Evolutionary conservation across 2,888 invertebrate species (phyloP), one percentile per base, ranked within the genome.

Genomic region (Leptopilina syphax): DNA sequence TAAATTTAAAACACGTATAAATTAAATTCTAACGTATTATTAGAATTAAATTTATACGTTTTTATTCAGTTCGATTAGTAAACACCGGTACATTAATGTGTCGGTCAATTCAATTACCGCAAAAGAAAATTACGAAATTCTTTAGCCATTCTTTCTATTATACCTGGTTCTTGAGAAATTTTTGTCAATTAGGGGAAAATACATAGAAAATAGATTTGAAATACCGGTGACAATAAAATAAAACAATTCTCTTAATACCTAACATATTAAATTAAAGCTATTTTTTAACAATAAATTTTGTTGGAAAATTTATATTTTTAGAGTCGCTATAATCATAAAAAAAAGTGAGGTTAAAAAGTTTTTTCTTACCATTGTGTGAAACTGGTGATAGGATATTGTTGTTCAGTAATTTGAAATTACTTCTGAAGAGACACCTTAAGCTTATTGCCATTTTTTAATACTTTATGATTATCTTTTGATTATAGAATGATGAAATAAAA

Each of bases 281-380:
- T n/a, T 60, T 18, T 60, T 60, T 2, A n/a, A 60, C 12, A 60
- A n/a, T 7, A 60, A 18, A 60, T 7, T n/a, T 60, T 6, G 18
- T 60, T 60, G n/a, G 8, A 63, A 63, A 63, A 24, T 63, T 18
- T 63, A 63, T 18, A 63, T 18, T 63, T 63, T 63, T 24, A 24
- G 63, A 63, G 24, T 24, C 1, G 18, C 7, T 63, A 3, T 9
- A 13, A 6, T 2, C 9, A 63, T 24, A 3, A 18, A 6, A 24
- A 63, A 57, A 57, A 57, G 73, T 73, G 57, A 73, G 73, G 73
- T 73, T 73, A 73, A 9, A 57, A 54, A 60, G 10, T 4, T 3
- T n/a, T 57, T 34, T 57, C 73, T 73, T 73, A 73, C 73, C 73
- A 73, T 57, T 73, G 34, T 34, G n/a, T 7, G 34, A 13, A 34